These are phyloP conservation scores for Nephrocerus scutellatus DNA, from an alignment of 2,888 invertebrate species.

Conservation along the genomic window DNA sequence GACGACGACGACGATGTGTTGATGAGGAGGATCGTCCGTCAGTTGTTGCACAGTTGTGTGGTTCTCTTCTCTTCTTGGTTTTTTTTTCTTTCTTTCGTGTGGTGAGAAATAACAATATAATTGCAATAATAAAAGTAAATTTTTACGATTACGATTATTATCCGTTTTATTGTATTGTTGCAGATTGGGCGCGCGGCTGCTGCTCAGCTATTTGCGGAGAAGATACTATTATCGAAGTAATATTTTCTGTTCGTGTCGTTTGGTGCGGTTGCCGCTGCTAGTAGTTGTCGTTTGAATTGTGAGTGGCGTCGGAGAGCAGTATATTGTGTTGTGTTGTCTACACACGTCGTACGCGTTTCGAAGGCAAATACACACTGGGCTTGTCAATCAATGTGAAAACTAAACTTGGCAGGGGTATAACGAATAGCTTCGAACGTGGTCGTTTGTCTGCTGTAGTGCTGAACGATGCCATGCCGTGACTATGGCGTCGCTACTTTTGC, in stretches of 20 bases:
- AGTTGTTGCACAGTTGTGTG: no score
- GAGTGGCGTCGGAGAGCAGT: no score
- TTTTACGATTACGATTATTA: slow-evolving; percentile 25
- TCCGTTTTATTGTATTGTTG: slow-evolving; percentile 23
- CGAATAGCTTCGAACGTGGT: slow-evolving; percentile 22
- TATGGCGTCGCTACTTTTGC: slow-evolving; percentile 13
- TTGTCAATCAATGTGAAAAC: slow-evolving; percentile 45
- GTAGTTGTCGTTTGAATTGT: no score
- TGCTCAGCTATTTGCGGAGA: no score
- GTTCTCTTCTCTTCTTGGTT: no score
- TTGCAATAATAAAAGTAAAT: no score
- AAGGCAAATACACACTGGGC: slow-evolving; percentile 50
- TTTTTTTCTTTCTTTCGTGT: no score
- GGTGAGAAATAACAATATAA: no score
- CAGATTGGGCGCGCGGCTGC: no score
- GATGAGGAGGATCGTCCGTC: no score
- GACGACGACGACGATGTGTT: no score
- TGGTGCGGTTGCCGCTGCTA: slow-evolving; percentile 1
- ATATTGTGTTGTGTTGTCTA: no score
- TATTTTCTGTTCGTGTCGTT: background rate
- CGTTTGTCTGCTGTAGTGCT: slow-evolving; percentile 21
- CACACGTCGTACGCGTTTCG: slow-evolving; percentile 50
- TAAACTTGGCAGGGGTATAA: slow-evolving; percentile 42
- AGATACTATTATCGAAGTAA: background rate
- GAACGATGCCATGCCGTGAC: slow-evolving; percentile 15